phyloP scores from a whole-genome alignment of 2,113 vertebrate species.

The Esox niger region DNA sequence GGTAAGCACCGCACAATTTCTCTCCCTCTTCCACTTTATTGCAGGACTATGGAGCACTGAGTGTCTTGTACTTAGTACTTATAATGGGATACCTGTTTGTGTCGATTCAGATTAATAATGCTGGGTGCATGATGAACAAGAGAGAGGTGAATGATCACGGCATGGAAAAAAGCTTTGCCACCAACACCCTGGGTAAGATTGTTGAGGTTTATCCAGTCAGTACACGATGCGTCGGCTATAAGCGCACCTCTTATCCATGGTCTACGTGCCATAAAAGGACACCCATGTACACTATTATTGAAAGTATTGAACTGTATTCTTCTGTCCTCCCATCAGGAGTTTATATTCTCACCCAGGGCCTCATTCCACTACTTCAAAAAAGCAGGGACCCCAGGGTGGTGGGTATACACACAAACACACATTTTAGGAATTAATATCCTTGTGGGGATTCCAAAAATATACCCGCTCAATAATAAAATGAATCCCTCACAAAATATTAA shows the following conservation, averaged over 20 bases:
- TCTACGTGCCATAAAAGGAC: no score
- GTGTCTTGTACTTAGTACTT: not conserved
- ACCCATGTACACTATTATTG: no score
- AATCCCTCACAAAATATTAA: no score
- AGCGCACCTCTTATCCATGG: no score
- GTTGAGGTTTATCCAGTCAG: no score
- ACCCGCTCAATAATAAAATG: no score
- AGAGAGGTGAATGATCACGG: slow-evolving; percentile 63
- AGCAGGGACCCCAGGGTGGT: slow-evolving; percentile 72
- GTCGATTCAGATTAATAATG: slow-evolving; percentile 70
- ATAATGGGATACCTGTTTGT: not conserved
- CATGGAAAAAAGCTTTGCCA: slow-evolving; percentile 73
- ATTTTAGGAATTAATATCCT: no score
- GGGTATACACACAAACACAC: slow-evolving; percentile 27
- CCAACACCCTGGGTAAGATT: slow-evolving; percentile 72
- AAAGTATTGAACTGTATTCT: no score
- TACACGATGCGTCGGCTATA: no score
- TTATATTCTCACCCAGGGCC: slow-evolving; percentile 69
- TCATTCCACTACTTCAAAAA: slow-evolving; percentile 71
- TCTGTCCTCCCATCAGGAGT: slow-evolving; percentile 45
- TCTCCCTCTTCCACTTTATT: not conserved
- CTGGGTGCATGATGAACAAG: slow-evolving; percentile 68
- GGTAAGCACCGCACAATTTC: slow-evolving; percentile 41
- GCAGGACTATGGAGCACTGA: not conserved
- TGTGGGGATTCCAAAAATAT: no score